Evolutionary conservation across 2,113 vertebrate species (phyloP), one percentile per base, ranked within the genome.

Genomic region (Pionites leucogaster): DNA sequence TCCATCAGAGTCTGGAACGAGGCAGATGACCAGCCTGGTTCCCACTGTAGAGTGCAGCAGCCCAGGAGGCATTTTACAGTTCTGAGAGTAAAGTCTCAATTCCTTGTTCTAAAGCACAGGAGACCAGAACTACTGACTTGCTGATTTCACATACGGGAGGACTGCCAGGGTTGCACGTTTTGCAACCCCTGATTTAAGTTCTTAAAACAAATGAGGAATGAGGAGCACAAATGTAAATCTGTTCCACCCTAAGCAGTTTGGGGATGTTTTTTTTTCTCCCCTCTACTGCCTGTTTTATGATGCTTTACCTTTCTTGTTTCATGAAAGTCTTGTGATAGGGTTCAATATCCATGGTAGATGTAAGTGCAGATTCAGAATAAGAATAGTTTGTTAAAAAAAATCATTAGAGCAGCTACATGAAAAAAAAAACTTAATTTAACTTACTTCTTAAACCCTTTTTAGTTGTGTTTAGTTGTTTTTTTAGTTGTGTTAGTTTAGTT

Each of bases 201-300:
- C 7, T 31, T 67, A 31, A 28, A 52, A 33, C 8, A 84, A 62
- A 67, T 28, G 41, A 84, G 29, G 60, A 49, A 62, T 11, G 27
- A 63, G 13, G 42, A 90, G n/a, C 18, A 47, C 22, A 84, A 65
- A 31, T 44, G 11, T 55, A 63, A 63, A 59, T 29, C 6, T 74
- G 9, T 33, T 52, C 6, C 29, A 29, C 6, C 5, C 28, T 44
- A 28, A 35, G 9, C 10, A 75, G 9, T 35, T 13, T 17, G 14
- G 22, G 6, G 3, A 16, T 41, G 35, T 13, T 35, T 63, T 42
- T 52, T 35, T 85, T 19, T 2, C 7, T 1, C 3, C 4, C 2
- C 15, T 20, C 13, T 70, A 63, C n/a, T 70, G 15, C 64, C 13
- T 44, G 3, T 81, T 69, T 77, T 68, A n/a, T 46, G 72, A 25